Percentiles rank a stretch among this genome's conserved stretches.
phyloP scores from a whole-genome alignment of 2,113 vertebrate species.

The Myocastor coypus region DNA sequence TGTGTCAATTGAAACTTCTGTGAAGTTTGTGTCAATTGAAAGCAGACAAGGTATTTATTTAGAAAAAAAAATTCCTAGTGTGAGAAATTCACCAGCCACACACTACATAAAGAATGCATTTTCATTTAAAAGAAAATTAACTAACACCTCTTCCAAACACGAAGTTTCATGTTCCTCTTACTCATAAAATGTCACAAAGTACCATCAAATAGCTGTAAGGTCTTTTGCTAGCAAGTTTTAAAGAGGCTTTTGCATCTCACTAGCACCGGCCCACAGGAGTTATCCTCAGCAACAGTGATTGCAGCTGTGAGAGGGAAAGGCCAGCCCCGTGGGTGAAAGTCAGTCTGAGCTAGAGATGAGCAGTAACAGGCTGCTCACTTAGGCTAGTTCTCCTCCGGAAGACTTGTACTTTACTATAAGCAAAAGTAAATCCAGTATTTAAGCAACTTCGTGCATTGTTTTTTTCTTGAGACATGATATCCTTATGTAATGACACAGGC shows the following conservation, averaged over 20 bases:
- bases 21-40: not conserved
- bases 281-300: conserved; percentile 36
- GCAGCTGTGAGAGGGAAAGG: not conserved
- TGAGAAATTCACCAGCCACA: not conserved
- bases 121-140: conserved; percentile 50
- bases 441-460: not conserved
- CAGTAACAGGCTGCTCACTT: not conserved
- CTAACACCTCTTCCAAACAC: conserved; percentile 18
- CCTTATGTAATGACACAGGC: not conserved
- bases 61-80: not conserved
- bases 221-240: conserved; percentile 49
- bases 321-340: not conserved
- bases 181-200: conserved; percentile 51
- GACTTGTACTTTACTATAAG: conserved; percentile 50
- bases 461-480: not conserved
- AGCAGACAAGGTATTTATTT: not conserved
- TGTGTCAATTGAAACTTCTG: too few species aligned
- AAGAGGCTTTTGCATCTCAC: conserved; percentile 67
- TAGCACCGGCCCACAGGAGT: conserved; percentile 58
- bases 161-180: conserved; percentile 42
- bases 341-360: conserved; percentile 52
- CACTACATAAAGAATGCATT: conserved; percentile 51
- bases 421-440: conserved; percentile 38
- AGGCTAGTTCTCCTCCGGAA: not conserved
- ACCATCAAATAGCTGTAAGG: not conserved